Evolutionary conservation across 23 tunicate species (phyloP), one percentile per base, ranked within the genome.

Genomic region (Diplosoma virens): DNA sequence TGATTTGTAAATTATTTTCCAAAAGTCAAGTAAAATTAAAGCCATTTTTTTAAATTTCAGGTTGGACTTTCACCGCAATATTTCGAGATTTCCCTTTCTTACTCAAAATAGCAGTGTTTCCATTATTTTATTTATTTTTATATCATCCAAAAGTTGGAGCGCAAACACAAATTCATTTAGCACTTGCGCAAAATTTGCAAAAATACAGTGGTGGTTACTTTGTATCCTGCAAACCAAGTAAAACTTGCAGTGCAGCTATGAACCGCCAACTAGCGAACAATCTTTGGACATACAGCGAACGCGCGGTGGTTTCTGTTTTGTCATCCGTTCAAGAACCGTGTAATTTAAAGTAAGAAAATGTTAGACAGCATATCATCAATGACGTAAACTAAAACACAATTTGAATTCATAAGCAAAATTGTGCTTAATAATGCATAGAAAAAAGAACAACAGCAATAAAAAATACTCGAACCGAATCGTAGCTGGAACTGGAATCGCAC

Each of bases 101-200:
- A 7, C 30, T 79, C 0, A 86, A 86, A 64, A 24, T 79, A 0
- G 22, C 69, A 2, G 67, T 59, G 23, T 86, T 79, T 34, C 92
- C 92, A 20, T 33, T 86, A 0, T 79, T 86, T 71, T 32, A 79
- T 32, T 56, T 86, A 31, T 86, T 86, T 46, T 83, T 86, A 0
- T 79, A 86, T 64, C 65, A 21, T 1, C 77, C 92, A 27, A 59
- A 60, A 60, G 83, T 65, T 47, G 92, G 92, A 33, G 81, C 84
- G 2, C 92, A 86, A 72, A 86, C 92, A 20, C 92, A 86, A 3
- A 86, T 86, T 24, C 92, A 86, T 47, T 73, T 79, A 26, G 80
- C 84, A 0, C 37, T 86, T 18, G 71, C 82, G 14, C 79, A 34
- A 1, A 67, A 75, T 34, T 23, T 79, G 45, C 80, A 86, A 6